These are phyloP conservation scores for Nomia melanderi DNA, from an alignment of 1,140 invertebrate genomes.

Conservation along the genomic window DNA sequence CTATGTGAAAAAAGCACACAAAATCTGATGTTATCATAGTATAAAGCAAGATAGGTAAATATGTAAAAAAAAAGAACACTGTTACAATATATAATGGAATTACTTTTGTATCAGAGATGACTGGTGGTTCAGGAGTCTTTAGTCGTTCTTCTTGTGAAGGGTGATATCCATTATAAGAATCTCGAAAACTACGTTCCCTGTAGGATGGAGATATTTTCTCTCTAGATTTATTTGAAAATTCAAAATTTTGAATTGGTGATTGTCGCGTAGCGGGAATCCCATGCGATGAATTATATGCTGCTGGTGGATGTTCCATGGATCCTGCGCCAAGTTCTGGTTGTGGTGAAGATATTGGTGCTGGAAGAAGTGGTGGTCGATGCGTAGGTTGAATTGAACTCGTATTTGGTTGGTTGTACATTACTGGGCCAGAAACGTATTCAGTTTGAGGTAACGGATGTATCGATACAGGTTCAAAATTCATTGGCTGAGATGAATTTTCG, in stretches of 20 bases:
- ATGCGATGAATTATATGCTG: slow-evolving; percentile 39
- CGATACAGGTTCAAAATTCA: slow-evolving; percentile 68
- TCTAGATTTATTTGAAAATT: slow-evolving; percentile 36
- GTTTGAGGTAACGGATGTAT: slow-evolving; percentile 54
- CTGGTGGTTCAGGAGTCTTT: slow-evolving; percentile 78
- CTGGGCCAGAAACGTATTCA: slow-evolving; percentile 67
- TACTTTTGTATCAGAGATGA: slow-evolving; percentile 79
- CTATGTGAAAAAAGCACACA: slow-evolving; percentile 18
- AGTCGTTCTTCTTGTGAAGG: slow-evolving; percentile 70
- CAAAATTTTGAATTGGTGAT: slow-evolving; percentile 35
- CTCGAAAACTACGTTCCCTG: slow-evolving; percentile 45
- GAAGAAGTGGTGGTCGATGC: slow-evolving; percentile 39
- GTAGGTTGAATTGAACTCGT: slow-evolving; percentile 42
- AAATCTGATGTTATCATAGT: slow-evolving; percentile 15
- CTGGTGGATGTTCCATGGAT: slow-evolving; percentile 41
- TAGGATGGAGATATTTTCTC: slow-evolving; percentile 34
- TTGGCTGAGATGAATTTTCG: slow-evolving; percentile 57
- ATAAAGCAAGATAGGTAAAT: slow-evolving; percentile 4
- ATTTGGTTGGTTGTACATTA: slow-evolving; percentile 70
- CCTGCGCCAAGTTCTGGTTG: slow-evolving; percentile 73
- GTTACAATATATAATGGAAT: slow-evolving; percentile 58
- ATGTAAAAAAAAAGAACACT: slow-evolving; percentile 26
- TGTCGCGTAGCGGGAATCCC: slow-evolving; percentile 12
- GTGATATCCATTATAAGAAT: slow-evolving; percentile 59
- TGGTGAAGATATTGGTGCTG: slow-evolving; percentile 64